Percentiles rank a stretch among this genome's conserved stretches.
Conservation (phyloP, 2,888 invertebrate species). For the Autographa gamma region DNA sequence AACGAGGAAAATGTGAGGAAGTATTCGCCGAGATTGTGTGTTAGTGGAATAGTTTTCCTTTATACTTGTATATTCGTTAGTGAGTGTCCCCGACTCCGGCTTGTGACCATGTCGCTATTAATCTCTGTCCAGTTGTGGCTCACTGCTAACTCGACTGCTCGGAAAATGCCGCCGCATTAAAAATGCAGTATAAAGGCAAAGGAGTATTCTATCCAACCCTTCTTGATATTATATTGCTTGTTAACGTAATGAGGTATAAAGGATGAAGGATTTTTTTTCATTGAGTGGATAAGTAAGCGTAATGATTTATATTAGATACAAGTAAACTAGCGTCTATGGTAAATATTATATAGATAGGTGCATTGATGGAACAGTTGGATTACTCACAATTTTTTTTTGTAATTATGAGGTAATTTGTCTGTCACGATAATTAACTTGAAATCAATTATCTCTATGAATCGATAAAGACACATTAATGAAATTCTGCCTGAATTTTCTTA, state of each 20-base stretch:
- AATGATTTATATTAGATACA: neutral
- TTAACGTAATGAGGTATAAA: neutral
- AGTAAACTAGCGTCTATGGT: neutral
- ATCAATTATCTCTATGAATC: no score
- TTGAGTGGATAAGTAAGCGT: neutral
- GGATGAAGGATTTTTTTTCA: neutral
- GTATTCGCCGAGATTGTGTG: constrained; percentile 29
- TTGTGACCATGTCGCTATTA: constrained; percentile 29
- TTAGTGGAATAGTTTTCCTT: constrained; percentile 24
- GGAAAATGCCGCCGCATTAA: constrained; percentile 27
- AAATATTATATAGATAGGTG: no score
- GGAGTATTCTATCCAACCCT: neutral
- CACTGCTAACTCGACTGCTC: constrained; percentile 22
- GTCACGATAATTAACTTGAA: no score
- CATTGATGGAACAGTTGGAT: no score
- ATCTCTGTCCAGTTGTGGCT: constrained; percentile 23
- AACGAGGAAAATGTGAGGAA: constrained; percentile 18
- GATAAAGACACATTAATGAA: no score
- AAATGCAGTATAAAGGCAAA: constrained; percentile 17
- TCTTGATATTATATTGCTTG: neutral
- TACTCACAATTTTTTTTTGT: no score
- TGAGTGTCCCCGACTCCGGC: constrained; percentile 12
- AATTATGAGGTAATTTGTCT: no score
- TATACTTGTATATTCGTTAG: constrained; percentile 27
- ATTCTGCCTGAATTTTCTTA: no score